Evolutionary conservation across 1,140 invertebrate genomes (phyloP).

Genomic region (Drosophila serrata): DNA sequence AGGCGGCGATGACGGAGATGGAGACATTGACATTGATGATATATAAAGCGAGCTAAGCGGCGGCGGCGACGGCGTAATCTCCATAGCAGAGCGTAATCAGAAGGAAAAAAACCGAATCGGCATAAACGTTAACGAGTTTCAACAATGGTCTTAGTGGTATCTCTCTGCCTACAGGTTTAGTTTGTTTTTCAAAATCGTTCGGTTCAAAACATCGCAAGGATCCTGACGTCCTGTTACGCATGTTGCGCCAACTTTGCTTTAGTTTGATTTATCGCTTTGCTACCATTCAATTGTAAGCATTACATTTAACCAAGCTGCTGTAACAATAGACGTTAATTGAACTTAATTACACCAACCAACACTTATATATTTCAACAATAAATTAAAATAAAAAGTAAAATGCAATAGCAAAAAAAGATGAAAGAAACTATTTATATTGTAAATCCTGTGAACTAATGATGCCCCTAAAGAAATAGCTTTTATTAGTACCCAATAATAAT

Average conservation of each 20-base stretch:
- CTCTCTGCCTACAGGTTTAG: constrained; percentile 6
- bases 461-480: background rate
- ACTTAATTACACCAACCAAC: constrained; percentile 34
- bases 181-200: background rate
- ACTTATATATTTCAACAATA: constrained; percentile 26
- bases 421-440: background rate
- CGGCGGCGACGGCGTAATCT: background rate
- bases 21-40: constrained; percentile 96
- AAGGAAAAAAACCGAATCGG: background rate
- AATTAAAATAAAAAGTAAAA: constrained; percentile 28
- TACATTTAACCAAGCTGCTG: constrained; percentile 33
- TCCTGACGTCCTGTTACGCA: background rate
- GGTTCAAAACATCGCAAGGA: background rate
- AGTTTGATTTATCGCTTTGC: constrained; percentile 34
- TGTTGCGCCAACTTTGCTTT: constrained; percentile 12
- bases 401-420: constrained; percentile 13
- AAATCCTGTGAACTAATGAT: background rate
- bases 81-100: constrained; percentile 5
- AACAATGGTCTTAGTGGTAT: background rate
- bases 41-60: constrained; percentile 87
- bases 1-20: constrained; percentile 91
- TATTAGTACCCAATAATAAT: too few relatives aligned
- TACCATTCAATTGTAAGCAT: constrained; percentile 35
- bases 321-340: constrained; percentile 46
- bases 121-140: constrained; percentile 4